phyloP scores from a whole-genome alignment of 2,888 invertebrate genomes.

The Adelognathus sp. region DNA sequence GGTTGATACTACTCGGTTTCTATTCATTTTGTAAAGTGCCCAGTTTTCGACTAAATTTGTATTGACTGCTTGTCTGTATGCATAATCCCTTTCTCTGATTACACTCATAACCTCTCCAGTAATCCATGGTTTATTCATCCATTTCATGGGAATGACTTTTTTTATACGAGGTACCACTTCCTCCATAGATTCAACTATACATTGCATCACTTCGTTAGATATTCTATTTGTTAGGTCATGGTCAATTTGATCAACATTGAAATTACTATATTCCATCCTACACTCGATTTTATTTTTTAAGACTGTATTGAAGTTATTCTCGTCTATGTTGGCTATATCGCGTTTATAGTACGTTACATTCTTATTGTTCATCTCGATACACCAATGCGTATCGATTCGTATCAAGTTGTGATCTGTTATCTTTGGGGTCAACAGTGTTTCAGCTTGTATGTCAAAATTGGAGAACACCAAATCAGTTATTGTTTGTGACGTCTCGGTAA shows the following conservation, averaged over 20 bases:
- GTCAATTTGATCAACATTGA: no score
- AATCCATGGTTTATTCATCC: conserved; percentile 42
- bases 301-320: not conserved
- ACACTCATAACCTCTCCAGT: not conserved
- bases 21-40: not conserved
- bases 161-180: conserved; percentile 11
- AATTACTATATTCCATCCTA: not conserved
- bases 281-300: not conserved
- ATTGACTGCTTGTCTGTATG: conserved; percentile 13
- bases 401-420: conserved; percentile 29
- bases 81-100: conserved; percentile 21
- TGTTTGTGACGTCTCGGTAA: conserved; percentile 20
- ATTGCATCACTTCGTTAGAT: not conserved
- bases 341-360: not conserved
- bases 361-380: not conserved
- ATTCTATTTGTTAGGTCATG: not conserved
- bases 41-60: conserved; percentile 1
- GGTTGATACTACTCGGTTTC: conserved; percentile 17
- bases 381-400: not conserved
- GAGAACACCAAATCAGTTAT: conserved; percentile 43
- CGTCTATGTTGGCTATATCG: not conserved
- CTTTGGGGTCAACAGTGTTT: conserved; percentile 14
- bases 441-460: conserved; percentile 5
- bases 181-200: conserved; percentile 8
- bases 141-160: conserved; percentile 25